These are phyloP conservation scores for Trematocara marginatum DNA, from an alignment of 2,113 vertebrate genomes.

Conservation along the genomic window DNA sequence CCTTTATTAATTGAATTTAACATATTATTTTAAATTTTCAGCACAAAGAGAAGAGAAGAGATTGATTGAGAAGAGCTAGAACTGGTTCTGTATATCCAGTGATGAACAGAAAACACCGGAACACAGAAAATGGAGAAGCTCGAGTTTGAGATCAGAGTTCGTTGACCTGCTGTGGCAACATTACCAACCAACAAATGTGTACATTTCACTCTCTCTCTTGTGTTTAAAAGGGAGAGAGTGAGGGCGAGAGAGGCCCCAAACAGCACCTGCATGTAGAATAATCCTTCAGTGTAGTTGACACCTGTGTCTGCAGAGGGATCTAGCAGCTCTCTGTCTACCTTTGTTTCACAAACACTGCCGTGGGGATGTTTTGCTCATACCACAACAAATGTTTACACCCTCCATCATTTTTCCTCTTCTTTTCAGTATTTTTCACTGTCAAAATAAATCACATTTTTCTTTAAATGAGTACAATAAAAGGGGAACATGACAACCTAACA, in stretches of 20 bases:
- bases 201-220: constrained; percentile 4
- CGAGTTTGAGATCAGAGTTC: constrained; percentile 31
- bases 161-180: constrained; percentile 37
- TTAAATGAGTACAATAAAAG: neutral
- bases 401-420: neutral
- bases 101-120: constrained; percentile 39
- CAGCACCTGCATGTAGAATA: constrained; percentile 61
- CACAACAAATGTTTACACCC: constrained; percentile 3
- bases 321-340: constrained; percentile 59
- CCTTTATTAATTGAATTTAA: neutral
- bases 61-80: neutral
- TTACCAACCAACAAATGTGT: constrained; percentile 30
- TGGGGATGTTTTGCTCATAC: constrained; percentile 38
- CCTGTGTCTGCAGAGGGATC: constrained; percentile 72
- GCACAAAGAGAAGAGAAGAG: neutral
- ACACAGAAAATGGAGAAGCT: constrained; percentile 6
- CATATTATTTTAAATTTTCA: neutral
- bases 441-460: neutral
- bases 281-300: constrained; percentile 51
- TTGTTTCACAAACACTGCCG: constrained; percentile 56
- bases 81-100: neutral
- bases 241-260: constrained; percentile 45
- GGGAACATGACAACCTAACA: neutral
- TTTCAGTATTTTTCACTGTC: neutral
- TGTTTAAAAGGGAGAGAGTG: neutral